Conservation (phyloP, 2,888 invertebrate species). For the Agrochola lota region DNA sequence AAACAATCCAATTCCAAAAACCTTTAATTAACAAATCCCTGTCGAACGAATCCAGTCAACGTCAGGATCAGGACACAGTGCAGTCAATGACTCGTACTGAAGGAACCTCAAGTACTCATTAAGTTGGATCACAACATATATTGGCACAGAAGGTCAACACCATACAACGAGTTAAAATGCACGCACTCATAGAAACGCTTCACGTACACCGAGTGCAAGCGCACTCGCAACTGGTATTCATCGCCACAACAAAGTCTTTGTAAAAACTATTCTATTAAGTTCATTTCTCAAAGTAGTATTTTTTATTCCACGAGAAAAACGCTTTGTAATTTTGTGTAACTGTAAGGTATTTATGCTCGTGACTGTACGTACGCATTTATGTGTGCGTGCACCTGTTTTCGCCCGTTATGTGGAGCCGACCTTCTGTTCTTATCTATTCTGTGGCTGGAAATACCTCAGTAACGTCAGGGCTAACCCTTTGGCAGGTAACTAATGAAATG, state of each 20-base stretch:
- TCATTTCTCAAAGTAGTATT: neutral
- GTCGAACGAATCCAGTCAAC: constrained; percentile 25
- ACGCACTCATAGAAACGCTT: neutral
- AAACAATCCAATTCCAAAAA: constrained; percentile 16
- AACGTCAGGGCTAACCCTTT: constrained; percentile 41
- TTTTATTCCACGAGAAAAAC: neutral
- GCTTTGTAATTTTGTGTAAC: neutral
- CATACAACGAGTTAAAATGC: neutral
- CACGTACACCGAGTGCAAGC: neutral
- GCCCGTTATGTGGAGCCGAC: accelerated
- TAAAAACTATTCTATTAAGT: neutral
- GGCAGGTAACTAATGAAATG: constrained; percentile 60
- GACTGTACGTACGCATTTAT: neutral
- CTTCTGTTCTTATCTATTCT: constrained; percentile 5
- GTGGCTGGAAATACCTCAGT: constrained; percentile 9
- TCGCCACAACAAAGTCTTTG: neutral
- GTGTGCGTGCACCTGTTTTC: neutral
- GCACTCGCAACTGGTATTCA: neutral
- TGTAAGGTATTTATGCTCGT: constrained; percentile 2
- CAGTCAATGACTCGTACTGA: constrained; percentile 19
- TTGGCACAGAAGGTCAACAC: neutral
- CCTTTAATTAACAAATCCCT: constrained; percentile 39
- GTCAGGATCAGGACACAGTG: constrained; percentile 23
- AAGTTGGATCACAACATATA: neutral
- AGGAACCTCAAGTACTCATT: constrained; percentile 46